Conservation (phyloP, 2,888 invertebrate genomes). For the Netelia virgata region DNA sequence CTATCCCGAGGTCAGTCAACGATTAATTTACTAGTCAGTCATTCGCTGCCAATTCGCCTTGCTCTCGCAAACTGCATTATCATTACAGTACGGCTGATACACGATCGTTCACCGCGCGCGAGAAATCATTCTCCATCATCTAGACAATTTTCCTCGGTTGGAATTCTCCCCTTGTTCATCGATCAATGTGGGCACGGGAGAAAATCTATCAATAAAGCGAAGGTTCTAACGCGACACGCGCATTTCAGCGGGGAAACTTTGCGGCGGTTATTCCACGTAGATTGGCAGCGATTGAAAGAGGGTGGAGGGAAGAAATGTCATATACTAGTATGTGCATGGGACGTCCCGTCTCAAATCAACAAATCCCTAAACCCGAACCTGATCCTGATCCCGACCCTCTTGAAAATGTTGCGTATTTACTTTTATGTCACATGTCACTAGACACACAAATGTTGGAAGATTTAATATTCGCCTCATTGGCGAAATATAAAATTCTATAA, state of each 20-base stretch:
- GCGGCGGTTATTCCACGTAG: conserved; percentile 12
- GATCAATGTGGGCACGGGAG: conserved; percentile 33
- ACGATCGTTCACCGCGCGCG: conserved; percentile 10
- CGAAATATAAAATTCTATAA: too few species aligned
- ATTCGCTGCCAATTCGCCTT: conserved; percentile 33
- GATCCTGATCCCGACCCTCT: not conserved
- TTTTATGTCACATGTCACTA: not conserved
- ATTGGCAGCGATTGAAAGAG: not conserved
- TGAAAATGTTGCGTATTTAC: not conserved
- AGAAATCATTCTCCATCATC: conserved; percentile 56
- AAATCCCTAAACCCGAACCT: not conserved
- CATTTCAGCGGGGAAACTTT: conserved; percentile 29
- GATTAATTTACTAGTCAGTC: conserved; percentile 55
- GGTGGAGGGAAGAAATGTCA: not conserved
- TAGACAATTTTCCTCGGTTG: conserved; percentile 41
- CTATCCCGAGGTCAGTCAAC: conserved; percentile 32
- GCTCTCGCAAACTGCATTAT: conserved; percentile 45
- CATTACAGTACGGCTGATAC: conserved; percentile 25
- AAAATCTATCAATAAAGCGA: conserved; percentile 58
- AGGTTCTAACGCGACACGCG: conserved; percentile 1
- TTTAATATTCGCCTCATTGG: too few species aligned
- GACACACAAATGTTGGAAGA: too few species aligned
- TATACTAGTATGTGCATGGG: not conserved
- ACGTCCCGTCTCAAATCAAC: not conserved
- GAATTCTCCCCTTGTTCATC: conserved; percentile 46